Percentiles rank a stretch among this genome's conserved stretches.
These are phyloP conservation scores for Ctenopoma multispine DNA, from an alignment of 2,797 vertebrate genomes.

Conservation along the genomic window DNA sequence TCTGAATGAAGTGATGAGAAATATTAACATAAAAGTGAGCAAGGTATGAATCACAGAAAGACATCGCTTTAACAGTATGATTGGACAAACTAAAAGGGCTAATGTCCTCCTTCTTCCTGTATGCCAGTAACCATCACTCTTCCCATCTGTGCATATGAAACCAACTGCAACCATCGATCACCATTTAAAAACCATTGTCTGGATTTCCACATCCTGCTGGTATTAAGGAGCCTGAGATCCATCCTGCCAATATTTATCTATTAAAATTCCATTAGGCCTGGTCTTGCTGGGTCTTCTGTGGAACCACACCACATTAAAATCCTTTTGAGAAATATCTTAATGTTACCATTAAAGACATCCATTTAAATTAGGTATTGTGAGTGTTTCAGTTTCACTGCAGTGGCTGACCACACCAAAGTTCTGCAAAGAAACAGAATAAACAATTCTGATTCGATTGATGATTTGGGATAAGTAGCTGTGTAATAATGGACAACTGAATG, in stretches of 20 bases:
- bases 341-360: constrained; percentile 20
- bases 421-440: constrained; percentile 3
- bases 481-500: too few species aligned
- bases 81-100: not conserved
- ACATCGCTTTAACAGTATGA: too few species aligned
- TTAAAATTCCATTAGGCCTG: constrained; percentile 79
- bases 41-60: too few species aligned
- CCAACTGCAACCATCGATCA: constrained; percentile 71
- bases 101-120: constrained; percentile 46
- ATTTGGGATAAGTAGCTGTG: not conserved
- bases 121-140: constrained; percentile 44
- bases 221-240: constrained; percentile 65
- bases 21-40: too few species aligned
- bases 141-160: constrained; percentile 51
- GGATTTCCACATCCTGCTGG: constrained; percentile 72
- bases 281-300: constrained; percentile 54
- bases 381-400: constrained; percentile 1
- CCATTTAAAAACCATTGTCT: constrained; percentile 72
- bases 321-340: constrained; percentile 55
- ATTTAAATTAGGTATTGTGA: constrained; percentile 10
- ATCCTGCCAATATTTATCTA: constrained; percentile 80
- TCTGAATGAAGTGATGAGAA: too few species aligned
- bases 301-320: constrained; percentile 51
- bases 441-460: not conserved
- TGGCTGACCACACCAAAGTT: constrained; percentile 12